Evolutionary conservation across 2,113 vertebrate species (phyloP).

Genomic region (Beaufortia kweichowensis): DNA sequence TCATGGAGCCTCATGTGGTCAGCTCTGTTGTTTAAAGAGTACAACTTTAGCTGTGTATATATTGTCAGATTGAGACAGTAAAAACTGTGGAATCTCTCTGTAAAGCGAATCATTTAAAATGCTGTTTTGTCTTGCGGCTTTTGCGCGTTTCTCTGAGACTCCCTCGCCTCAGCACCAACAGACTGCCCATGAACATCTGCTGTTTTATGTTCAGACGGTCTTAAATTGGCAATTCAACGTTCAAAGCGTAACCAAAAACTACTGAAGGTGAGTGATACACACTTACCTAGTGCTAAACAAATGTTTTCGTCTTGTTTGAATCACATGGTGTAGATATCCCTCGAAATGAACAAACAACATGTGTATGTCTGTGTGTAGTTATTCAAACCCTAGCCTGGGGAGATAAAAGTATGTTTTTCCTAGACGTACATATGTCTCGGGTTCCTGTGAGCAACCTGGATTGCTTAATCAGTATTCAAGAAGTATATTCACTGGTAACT

Average conservation of each 20-base stretch:
- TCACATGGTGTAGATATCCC: slow-evolving; percentile 37
- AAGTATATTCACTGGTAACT: neutral
- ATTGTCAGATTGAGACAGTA: slow-evolving; percentile 4
- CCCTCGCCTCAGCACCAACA: slow-evolving; percentile 20
- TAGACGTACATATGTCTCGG: neutral
- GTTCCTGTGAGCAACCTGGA: neutral
- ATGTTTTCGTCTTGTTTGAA: slow-evolving; percentile 6
- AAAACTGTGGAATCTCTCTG: neutral
- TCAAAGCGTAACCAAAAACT: slow-evolving; percentile 20
- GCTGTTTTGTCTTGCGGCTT: slow-evolving; percentile 6
- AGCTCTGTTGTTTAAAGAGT: neutral
- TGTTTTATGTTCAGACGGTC: slow-evolving; percentile 16
- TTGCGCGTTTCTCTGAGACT: slow-evolving; percentile 4
- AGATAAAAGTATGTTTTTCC: slow-evolving; percentile 18
- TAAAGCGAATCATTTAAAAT: slow-evolving; percentile 6
- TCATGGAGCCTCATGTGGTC: neutral
- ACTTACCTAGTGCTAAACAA: slow-evolving; percentile 22
- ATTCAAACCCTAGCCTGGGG: slow-evolving; percentile 30
- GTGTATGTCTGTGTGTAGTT: slow-evolving; percentile 37
- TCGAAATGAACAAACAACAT: slow-evolving; percentile 32
- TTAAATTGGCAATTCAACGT: slow-evolving; percentile 37
- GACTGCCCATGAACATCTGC: slow-evolving; percentile 28
- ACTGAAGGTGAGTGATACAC: neutral
- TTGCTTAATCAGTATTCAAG: slow-evolving; percentile 33
- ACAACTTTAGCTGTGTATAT: neutral